Percentiles rank a stretch among this genome's conserved stretches.
phyloP scores from a whole-genome alignment of 2,113 vertebrate species.

The Galbula dea region DNA sequence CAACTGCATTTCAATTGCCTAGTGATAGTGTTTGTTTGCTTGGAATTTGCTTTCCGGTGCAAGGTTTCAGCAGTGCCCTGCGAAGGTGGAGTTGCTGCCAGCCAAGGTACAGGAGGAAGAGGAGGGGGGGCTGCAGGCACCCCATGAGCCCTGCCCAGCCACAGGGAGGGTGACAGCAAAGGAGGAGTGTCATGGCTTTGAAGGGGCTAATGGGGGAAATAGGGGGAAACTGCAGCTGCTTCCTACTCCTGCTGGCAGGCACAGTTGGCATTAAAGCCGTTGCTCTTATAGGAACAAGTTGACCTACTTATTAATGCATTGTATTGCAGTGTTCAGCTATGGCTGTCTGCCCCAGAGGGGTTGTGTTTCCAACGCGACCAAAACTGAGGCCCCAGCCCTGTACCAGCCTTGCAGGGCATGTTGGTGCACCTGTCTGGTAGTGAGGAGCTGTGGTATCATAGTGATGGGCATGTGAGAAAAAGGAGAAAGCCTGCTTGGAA shows the following conservation, averaged over 20 bases:
- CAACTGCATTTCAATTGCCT: slow-evolving; percentile 57
- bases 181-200: fast-evolving
- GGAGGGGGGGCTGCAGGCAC: fast-evolving
- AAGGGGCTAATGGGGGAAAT: background rate
- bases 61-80: background rate
- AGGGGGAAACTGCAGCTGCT: background rate
- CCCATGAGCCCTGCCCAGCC: background rate
- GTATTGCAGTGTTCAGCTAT: background rate
- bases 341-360: background rate
- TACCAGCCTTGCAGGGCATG: background rate
- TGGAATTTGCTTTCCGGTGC: slow-evolving; percentile 38
- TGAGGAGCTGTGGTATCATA: background rate
- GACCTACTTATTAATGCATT: slow-evolving; percentile 55
- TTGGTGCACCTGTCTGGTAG: fast-evolving
- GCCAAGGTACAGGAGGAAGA: background rate
- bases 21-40: slow-evolving; percentile 64
- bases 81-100: background rate
- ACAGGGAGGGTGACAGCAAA: fast-evolving
- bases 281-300: slow-evolving; percentile 35
- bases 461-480: background rate
- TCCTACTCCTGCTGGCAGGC: background rate
- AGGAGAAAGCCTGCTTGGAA: background rate
- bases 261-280: background rate
- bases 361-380: background rate
- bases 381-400: background rate